phyloP scores from a whole-genome alignment of 1,140 invertebrate genomes.

The Drosophila suzukii region DNA sequence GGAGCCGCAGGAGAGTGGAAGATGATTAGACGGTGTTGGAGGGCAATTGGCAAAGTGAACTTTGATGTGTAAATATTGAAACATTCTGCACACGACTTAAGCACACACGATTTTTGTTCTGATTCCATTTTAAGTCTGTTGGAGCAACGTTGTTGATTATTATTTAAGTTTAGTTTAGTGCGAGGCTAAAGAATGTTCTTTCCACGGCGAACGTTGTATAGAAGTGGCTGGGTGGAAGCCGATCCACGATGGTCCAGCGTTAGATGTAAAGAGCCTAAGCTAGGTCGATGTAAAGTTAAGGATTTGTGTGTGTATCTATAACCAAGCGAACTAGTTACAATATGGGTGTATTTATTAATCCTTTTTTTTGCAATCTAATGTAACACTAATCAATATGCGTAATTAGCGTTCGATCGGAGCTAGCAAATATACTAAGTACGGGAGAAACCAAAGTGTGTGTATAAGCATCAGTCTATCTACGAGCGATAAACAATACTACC shows the following conservation, averaged over 20 bases:
- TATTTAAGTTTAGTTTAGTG: slow-evolving; percentile 84
- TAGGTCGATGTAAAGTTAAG: slow-evolving; percentile 24
- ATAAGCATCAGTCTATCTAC: slow-evolving; percentile 40
- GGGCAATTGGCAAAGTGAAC: slow-evolving; percentile 43
- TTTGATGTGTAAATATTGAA: slow-evolving; percentile 61
- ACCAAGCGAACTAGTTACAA: slow-evolving; percentile 60
- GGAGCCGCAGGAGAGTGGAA: not conserved
- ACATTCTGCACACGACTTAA: slow-evolving; percentile 52
- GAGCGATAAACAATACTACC: slow-evolving; percentile 48
- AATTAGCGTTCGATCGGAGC: slow-evolving; percentile 33
- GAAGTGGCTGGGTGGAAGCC: slow-evolving; percentile 1
- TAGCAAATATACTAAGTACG: slow-evolving; percentile 30
- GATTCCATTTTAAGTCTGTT: slow-evolving; percentile 77
- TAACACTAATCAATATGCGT: slow-evolving; percentile 43
- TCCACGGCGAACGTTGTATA: slow-evolving; percentile 46
- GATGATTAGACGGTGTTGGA: not conserved
- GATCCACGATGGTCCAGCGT: not conserved
- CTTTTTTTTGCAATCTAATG: slow-evolving; percentile 33
- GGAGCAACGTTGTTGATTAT: slow-evolving; percentile 84
- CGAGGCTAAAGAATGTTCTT: slow-evolving; percentile 70
- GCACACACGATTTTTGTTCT: slow-evolving; percentile 57
- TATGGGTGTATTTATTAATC: slow-evolving; percentile 46
- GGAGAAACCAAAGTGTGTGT: slow-evolving; percentile 52
- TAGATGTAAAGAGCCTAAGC: slow-evolving; percentile 36
- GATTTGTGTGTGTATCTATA: slow-evolving; percentile 37